A percentile compares a stretch with the other conserved stretches of the same genome.
These are phyloP conservation scores for Galagoides demidoff DNA, from an alignment of 2,797 vertebrate species.

Conservation along the genomic window DNA sequence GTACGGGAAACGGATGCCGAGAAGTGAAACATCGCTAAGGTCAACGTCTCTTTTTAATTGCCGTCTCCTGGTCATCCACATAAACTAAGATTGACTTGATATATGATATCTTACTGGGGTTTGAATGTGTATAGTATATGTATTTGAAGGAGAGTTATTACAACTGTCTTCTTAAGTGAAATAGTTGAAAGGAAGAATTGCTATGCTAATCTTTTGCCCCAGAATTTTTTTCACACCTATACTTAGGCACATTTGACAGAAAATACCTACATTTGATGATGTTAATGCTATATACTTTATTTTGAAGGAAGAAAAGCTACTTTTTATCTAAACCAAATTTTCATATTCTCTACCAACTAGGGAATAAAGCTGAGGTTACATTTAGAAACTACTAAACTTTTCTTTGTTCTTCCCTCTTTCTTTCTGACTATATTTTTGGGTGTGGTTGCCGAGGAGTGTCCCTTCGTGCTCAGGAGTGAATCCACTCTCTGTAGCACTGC, in stretches of 20 bases:
- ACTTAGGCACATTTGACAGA: background rate
- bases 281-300: background rate
- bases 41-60: background rate
- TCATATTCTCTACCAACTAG: background rate
- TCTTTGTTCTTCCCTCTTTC: background rate
- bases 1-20: background rate
- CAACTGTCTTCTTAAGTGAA: background rate
- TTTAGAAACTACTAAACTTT: background rate
- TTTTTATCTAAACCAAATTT: background rate
- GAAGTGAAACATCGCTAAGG: background rate
- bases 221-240: background rate
- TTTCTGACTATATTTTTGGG: background rate
- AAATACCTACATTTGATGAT: background rate
- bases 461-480: background rate
- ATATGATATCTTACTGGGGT: background rate
- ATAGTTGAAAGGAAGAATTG: background rate
- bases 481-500: background rate
- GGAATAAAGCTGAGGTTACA: background rate
- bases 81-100: background rate
- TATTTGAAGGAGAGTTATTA: background rate
- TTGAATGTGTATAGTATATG: background rate
- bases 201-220: background rate
- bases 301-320: background rate
- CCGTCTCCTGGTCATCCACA: background rate
- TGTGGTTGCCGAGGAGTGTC: background rate